These are phyloP conservation scores for Pollenia labialis DNA, from an alignment of 2,888 invertebrate species.

Conservation along the genomic window DNA sequence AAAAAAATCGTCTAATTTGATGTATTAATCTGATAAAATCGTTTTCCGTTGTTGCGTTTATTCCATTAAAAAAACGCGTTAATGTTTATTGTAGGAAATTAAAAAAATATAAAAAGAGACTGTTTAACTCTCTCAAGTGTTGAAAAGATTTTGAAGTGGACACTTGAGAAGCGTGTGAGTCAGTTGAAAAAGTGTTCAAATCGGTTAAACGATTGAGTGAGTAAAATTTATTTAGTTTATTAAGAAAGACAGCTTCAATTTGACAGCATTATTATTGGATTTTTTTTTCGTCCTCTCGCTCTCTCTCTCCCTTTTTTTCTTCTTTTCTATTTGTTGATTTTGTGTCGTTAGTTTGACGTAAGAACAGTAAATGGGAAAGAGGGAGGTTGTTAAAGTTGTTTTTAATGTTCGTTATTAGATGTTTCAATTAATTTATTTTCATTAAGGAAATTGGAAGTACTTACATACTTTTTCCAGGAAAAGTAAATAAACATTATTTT, in stretches of 20 bases:
- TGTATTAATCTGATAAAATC: conserved; percentile 62
- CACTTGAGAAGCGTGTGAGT: conserved; percentile 61
- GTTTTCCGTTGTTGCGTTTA: not conserved
- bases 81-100: not conserved
- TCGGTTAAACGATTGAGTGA: conserved; percentile 29
- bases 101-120: conserved; percentile 20
- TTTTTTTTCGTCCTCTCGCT: not conserved
- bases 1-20: conserved; percentile 61
- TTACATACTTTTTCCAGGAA: conserved; percentile 1
- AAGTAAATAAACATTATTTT: not conserved
- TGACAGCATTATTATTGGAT: conserved; percentile 49
- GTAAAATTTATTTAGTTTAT: conserved; percentile 49
- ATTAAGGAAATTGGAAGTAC: conserved; percentile 38
- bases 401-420: conserved; percentile 12
- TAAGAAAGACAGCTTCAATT: conserved; percentile 59
- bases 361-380: conserved; percentile 7
- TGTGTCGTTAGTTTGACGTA: not conserved
- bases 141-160: conserved; percentile 58
- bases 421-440: not conserved
- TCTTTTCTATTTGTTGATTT: conserved; percentile 10
- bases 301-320: too few species aligned
- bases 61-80: conserved; percentile 7
- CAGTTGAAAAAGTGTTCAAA: conserved; percentile 15
- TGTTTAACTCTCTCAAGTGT: conserved; percentile 57
- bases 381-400: conserved; percentile 24